Evolutionary conservation across 2,797 vertebrate species (phyloP).

Genomic region (Urophycis tenuis): DNA sequence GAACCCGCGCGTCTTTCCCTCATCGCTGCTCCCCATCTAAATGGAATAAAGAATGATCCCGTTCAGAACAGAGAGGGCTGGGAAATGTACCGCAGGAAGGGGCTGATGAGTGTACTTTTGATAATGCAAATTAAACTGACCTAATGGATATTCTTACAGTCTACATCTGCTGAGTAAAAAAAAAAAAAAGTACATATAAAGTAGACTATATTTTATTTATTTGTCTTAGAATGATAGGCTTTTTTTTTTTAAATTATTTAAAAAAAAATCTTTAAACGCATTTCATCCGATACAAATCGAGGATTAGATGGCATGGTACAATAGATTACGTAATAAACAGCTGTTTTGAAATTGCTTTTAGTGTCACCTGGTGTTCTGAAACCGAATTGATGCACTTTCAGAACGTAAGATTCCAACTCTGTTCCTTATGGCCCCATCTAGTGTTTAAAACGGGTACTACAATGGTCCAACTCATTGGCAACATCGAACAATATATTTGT

Average conservation of each 20-base stretch:
- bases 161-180: background rate
- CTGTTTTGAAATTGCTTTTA: background rate
- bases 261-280: background rate
- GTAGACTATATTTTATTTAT: background rate
- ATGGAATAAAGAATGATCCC: background rate
- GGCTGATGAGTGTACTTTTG: too few relatives aligned
- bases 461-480: background rate
- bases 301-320: background rate
- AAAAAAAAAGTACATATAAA: background rate
- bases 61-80: background rate
- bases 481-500: background rate
- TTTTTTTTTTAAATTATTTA: too few relatives aligned
- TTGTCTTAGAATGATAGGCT: background rate
- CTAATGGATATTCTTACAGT: too few relatives aligned
- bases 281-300: background rate
- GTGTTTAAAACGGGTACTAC: background rate
- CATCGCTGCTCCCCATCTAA: background rate
- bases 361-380: background rate
- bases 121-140: too few relatives aligned
- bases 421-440: background rate
- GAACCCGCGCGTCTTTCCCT: background rate
- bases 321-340: background rate
- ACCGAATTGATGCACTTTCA: background rate
- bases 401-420: background rate
- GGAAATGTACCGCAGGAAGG: background rate